These are phyloP conservation scores for Tetraodon nigroviridis DNA, from an alignment of 2,113 vertebrate species.

Conservation along the genomic window DNA sequence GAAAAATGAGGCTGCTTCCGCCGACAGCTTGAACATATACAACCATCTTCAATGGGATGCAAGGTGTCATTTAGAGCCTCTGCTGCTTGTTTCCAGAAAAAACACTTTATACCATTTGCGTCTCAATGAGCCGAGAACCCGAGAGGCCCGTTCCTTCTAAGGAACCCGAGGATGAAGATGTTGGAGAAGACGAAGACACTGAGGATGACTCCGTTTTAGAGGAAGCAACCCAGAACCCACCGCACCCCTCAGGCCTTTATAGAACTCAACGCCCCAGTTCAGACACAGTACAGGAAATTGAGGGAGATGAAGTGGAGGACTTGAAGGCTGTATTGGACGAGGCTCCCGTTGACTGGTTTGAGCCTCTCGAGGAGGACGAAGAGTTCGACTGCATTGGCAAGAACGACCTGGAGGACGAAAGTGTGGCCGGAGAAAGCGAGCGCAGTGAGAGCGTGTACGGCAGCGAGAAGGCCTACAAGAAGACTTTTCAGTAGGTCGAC, in stretches of 20 bases:
- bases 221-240: neutral
- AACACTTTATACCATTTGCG: slow-evolving; percentile 1
- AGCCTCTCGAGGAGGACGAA: slow-evolving; percentile 74
- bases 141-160: slow-evolving; percentile 4
- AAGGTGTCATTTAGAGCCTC: neutral
- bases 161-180: slow-evolving; percentile 24
- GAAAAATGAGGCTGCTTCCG: neutral
- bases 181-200: slow-evolving; percentile 9
- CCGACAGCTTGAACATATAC: neutral
- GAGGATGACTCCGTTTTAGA: slow-evolving; percentile 6
- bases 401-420: slow-evolving; percentile 62
- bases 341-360: slow-evolving; percentile 72
- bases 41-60: slow-evolving; percentile 23
- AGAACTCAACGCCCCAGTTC: neutral
- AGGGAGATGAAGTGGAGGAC: slow-evolving; percentile 11
- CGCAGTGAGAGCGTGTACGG: slow-evolving; percentile 59
- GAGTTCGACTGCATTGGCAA: slow-evolving; percentile 37
- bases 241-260: neutral
- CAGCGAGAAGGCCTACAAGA: slow-evolving; percentile 49
- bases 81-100: slow-evolving; percentile 2
- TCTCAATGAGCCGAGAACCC: slow-evolving; percentile 48
- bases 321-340: slow-evolving; percentile 23
- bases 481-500: slow-evolving; percentile 43
- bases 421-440: slow-evolving; percentile 71
- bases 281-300: neutral